Conservation (phyloP, 2,797 vertebrate species). For the Menidia menidia region DNA sequence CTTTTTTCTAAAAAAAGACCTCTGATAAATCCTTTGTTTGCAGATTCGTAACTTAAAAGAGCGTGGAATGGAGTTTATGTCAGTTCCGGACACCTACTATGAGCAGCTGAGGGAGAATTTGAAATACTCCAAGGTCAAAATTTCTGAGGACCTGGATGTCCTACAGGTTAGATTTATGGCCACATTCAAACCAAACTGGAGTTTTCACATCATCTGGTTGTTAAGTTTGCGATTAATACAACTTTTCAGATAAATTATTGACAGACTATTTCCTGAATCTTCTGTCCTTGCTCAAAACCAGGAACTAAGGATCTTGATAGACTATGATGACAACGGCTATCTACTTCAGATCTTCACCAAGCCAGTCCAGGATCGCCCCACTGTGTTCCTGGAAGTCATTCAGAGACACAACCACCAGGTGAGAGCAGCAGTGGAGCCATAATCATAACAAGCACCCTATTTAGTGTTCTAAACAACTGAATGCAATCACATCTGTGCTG, state of each 20-base stretch:
- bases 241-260: too few species aligned
- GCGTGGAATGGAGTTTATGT: slow-evolving; percentile 93
- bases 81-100: slow-evolving; percentile 90
- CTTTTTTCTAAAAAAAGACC: neutral
- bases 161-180: slow-evolving; percentile 83
- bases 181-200: neutral
- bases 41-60: slow-evolving; percentile 92
- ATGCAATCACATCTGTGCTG: neutral
- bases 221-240: too few species aligned
- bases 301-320: slow-evolving; percentile 95
- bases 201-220: neutral
- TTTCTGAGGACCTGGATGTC: slow-evolving; percentile 87
- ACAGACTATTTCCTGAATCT: neutral
- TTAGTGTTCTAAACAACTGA: neutral
- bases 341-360: slow-evolving; percentile 99
- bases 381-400: slow-evolving; percentile 95
- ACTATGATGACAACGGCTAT: slow-evolving; percentile 95
- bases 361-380: slow-evolving; percentile 96
- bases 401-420: slow-evolving; percentile 97
- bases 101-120: slow-evolving; percentile 87
- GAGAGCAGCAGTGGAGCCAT: slow-evolving; percentile 15
- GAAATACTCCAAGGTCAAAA: slow-evolving; percentile 88
- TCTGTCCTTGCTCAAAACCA: slow-evolving; percentile 49
- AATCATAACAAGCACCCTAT: neutral
- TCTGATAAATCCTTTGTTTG: slow-evolving; percentile 29